Evolutionary conservation across 1,140 invertebrate species (phyloP), one percentile per base, ranked within the genome.

Genomic region (Theocolax elegans): DNA sequence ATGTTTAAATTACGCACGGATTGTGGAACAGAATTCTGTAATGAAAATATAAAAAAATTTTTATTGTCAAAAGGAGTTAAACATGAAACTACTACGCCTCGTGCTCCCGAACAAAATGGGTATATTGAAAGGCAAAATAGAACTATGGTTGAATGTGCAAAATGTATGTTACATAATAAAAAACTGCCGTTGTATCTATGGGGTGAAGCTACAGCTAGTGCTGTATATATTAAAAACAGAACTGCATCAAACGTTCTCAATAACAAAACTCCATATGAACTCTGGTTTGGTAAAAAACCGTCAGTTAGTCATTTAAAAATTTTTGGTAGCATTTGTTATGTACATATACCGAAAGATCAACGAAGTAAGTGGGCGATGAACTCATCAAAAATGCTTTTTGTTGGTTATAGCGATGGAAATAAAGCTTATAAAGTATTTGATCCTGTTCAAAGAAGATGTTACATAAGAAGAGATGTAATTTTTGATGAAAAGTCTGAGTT

Each of bases 161-260:
- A 77, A 46, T 75, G 73, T 59, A 78, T 86, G 80, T 63, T 86
- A 15, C 13, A 73, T 25, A 71, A 76, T 63, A 74, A 78, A 21
- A 70, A 76, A 12, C 49, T 87, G n/a, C 35, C 64, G 1, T 63
- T 76, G n/a, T 63, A 59, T 6, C 82, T 78, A 72, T 87, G 85
- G 85, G 83, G 76, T 1, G 85, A 87, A 76, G 83, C 85, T 9
- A 68, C 81, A 10, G 64, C 74, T 19, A 83, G 80, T 9, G 82
- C 81, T 2, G 42, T 23, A 23, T 58, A 21, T 25, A 3, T 58
- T 3, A 10, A 58, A 42, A 58, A 58, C 15, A 13, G 63, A 53
- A 1, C 54, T 1, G 29, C 63, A 12, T 17, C 63, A 17, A 54
- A 13, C 40, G 48, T 72, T 15, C 3, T 15, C 49, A 73, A 67